These are phyloP conservation scores for Epizoanthus rinbou DNA, from an alignment of 92 coral and sea anemone species.

Conservation along the genomic window DNA sequence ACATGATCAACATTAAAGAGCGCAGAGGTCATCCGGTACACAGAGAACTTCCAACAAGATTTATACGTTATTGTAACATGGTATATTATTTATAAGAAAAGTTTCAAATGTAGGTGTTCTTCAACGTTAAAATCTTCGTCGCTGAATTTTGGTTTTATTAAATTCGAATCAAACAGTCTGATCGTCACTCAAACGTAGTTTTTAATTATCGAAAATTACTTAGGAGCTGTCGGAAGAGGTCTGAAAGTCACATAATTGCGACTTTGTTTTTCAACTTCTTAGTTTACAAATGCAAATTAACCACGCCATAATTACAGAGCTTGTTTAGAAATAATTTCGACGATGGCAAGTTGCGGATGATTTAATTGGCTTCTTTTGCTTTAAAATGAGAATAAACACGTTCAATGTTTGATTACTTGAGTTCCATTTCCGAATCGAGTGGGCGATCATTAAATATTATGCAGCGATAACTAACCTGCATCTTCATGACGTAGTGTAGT, in stretches of 20 bases:
- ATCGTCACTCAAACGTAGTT: neutral
- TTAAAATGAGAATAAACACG: neutral
- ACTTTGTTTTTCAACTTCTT: neutral
- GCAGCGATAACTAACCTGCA: too few species aligned
- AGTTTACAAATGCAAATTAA: conserved; percentile 27
- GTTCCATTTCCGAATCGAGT: conserved; percentile 6
- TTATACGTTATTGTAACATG: neutral
- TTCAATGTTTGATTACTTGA: neutral
- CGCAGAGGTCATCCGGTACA: neutral
- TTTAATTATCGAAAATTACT: conserved; percentile 9
- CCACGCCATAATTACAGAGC: neutral
- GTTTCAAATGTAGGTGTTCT: neutral
- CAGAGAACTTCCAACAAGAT: neutral
- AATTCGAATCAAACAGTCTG: neutral
- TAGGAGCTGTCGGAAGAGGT: neutral
- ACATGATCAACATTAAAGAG: neutral
- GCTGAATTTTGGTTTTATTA: too few species aligned
- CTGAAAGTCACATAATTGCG: neutral
- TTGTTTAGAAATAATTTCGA: neutral
- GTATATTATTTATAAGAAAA: neutral
- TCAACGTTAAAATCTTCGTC: neutral
- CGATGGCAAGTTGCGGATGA: neutral
- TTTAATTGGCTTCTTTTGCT: conserved; percentile 18
- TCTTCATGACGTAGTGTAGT: too few species aligned
- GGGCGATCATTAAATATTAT: conserved; percentile 6